These are phyloP conservation scores for Callimorpha dominula DNA, from an alignment of 2,888 invertebrate genomes.

Conservation along the genomic window DNA sequence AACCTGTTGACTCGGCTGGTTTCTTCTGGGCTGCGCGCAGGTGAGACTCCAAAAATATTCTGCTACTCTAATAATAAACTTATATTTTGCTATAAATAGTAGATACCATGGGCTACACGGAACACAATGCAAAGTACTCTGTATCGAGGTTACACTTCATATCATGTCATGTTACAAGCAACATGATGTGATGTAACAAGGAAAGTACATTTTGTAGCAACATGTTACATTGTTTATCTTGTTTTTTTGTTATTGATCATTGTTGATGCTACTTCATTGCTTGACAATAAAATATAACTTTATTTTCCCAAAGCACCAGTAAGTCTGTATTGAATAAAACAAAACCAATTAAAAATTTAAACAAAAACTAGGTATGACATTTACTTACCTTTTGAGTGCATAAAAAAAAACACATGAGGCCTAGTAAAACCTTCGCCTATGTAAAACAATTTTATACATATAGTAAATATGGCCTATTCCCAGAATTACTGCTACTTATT, in stretches of 20 bases:
- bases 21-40: constrained; percentile 95
- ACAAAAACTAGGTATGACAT: no score
- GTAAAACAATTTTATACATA: no score
- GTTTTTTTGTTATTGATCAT: constrained; percentile 2
- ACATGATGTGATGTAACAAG: background rate
- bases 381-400: no score
- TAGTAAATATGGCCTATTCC: no score
- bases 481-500: no score
- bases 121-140: background rate
- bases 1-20: constrained; percentile 92
- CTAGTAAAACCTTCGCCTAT: no score
- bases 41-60: constrained; percentile 63
- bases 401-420: no score
- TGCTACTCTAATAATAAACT: background rate
- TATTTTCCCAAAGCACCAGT: no score
- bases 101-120: background rate
- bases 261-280: background rate
- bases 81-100: background rate
- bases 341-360: no score
- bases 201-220: background rate
- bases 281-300: no score
- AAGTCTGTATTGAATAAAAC: no score
- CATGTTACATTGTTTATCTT: background rate
- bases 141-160: background rate
- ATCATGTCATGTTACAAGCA: background rate